Conservation (phyloP, 2,113 vertebrate genomes). For the Beaufortia kweichowensis region DNA sequence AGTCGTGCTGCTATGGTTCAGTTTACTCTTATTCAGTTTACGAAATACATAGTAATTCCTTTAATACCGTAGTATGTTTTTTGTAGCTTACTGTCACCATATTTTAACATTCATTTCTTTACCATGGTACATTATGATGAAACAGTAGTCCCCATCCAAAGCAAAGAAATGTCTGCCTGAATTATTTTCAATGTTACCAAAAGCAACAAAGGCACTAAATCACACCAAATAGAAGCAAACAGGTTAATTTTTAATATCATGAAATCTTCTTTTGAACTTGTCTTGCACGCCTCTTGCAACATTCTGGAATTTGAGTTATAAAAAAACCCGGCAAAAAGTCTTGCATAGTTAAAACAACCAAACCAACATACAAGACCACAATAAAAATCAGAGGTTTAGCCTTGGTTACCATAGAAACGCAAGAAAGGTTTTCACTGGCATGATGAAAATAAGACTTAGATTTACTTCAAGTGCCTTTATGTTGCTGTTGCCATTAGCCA, state of each 20-base stretch:
- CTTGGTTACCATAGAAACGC: slow-evolving; percentile 36
- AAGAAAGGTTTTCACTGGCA: slow-evolving; percentile 19
- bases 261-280: neutral
- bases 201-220: too few relatives aligned
- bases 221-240: too few relatives aligned
- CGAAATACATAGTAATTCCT: neutral
- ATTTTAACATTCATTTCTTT: too few relatives aligned
- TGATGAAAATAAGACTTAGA: slow-evolving; percentile 20
- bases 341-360: slow-evolving; percentile 13
- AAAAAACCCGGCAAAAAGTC: neutral
- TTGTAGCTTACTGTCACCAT: too few relatives aligned
- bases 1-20: neutral
- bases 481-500: slow-evolving; percentile 28
- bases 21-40: neutral
- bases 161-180: neutral
- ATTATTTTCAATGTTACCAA: neutral
- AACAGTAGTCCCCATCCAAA: too few relatives aligned
- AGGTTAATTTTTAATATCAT: neutral
- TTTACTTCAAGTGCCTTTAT: slow-evolving; percentile 29
- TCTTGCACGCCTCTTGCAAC: neutral
- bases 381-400: slow-evolving; percentile 14
- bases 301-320: neutral
- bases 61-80: too few relatives aligned
- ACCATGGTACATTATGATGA: too few relatives aligned
- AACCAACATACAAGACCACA: slow-evolving; percentile 10